Evolutionary conservation across 2,797 vertebrate genomes (phyloP).

Genomic region (Sebastes nivosus): DNA sequence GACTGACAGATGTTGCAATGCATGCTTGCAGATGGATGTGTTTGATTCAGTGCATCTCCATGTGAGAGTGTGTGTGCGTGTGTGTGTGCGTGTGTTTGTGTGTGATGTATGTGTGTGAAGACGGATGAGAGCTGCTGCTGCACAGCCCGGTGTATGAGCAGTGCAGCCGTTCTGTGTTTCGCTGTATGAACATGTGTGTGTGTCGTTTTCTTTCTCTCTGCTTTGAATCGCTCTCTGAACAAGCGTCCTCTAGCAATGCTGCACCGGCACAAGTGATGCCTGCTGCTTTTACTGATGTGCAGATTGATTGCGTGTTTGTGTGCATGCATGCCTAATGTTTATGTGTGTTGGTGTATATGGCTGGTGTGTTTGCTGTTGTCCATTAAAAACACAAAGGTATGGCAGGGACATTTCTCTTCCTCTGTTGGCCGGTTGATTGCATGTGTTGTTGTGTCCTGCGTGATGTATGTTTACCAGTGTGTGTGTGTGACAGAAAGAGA

Average conservation of each 20-base stretch:
- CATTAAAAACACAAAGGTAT: slow-evolving; percentile 25
- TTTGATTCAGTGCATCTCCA: slow-evolving; percentile 44
- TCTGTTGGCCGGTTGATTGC: slow-evolving; percentile 28
- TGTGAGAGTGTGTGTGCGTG: slow-evolving; percentile 28
- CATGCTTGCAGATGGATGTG: slow-evolving; percentile 54
- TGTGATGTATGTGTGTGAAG: slow-evolving; percentile 41
- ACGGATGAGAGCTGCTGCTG: slow-evolving; percentile 45
- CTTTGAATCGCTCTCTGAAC: slow-evolving; percentile 47
- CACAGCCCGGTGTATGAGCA: slow-evolving; percentile 58
- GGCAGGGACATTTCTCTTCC: neutral
- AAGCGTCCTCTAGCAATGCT: slow-evolving; percentile 67
- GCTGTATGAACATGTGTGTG: slow-evolving; percentile 55
- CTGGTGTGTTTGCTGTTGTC: slow-evolving; percentile 38
- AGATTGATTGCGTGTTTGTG: slow-evolving; percentile 59
- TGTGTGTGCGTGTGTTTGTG: slow-evolving; percentile 5
- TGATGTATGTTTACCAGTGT: slow-evolving; percentile 49
- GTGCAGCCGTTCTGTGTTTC: slow-evolving; percentile 65
- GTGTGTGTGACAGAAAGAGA: no score
- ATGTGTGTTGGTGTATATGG: slow-evolving; percentile 31
- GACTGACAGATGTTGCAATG: slow-evolving; percentile 76
- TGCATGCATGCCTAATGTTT: slow-evolving; percentile 29
- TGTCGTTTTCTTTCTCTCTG: slow-evolving; percentile 30
- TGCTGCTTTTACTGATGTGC: slow-evolving; percentile 62
- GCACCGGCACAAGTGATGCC: slow-evolving; percentile 66
- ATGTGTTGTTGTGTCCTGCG: slow-evolving; percentile 29